A percentile compares a stretch with the other conserved stretches of the same genome.
Conservation (phyloP, 1,140 invertebrate genomes). For the Bombus pyrosoma region DNA sequence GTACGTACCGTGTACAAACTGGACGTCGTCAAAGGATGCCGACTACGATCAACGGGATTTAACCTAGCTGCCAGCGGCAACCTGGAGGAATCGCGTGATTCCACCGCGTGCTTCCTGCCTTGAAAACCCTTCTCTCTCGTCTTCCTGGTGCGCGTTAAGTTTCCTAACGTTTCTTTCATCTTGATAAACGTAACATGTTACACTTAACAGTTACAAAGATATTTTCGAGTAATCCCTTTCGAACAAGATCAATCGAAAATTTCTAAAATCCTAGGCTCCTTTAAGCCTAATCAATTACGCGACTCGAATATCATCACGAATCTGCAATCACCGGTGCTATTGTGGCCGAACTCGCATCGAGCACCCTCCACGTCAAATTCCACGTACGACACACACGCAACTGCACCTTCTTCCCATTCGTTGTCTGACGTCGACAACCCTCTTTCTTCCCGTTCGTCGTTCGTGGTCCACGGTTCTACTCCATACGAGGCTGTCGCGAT, state of each 20-base stretch:
- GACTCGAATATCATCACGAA: background rate
- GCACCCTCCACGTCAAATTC: conserved; percentile 14
- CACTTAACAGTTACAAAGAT: background rate
- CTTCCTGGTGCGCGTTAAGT: background rate
- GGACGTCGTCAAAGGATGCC: conserved; percentile 61
- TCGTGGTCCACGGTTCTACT: background rate
- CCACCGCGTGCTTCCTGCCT: conserved; percentile 19
- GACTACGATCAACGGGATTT: conserved; percentile 56
- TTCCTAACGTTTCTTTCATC: background rate
- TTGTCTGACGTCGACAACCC: conserved; percentile 18
- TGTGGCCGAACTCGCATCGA: background rate
- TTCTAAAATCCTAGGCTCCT: background rate
- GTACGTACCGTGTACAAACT: conserved; percentile 55
- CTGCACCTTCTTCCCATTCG: background rate
- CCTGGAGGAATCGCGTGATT: conserved; percentile 53
- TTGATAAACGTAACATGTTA: background rate
- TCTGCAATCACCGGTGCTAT: conserved; percentile 25
- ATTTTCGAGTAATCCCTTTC: background rate
- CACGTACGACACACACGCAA: too few species aligned
- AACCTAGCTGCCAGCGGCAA: conserved; percentile 42
- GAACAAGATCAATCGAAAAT: background rate
- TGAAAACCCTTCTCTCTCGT: background rate
- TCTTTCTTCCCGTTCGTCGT: conserved; percentile 28
- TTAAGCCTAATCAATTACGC: background rate
- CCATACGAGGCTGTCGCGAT: background rate